Evolutionary conservation across 2,797 vertebrate genomes (phyloP).

Genomic region (Ispidina picta): DNA sequence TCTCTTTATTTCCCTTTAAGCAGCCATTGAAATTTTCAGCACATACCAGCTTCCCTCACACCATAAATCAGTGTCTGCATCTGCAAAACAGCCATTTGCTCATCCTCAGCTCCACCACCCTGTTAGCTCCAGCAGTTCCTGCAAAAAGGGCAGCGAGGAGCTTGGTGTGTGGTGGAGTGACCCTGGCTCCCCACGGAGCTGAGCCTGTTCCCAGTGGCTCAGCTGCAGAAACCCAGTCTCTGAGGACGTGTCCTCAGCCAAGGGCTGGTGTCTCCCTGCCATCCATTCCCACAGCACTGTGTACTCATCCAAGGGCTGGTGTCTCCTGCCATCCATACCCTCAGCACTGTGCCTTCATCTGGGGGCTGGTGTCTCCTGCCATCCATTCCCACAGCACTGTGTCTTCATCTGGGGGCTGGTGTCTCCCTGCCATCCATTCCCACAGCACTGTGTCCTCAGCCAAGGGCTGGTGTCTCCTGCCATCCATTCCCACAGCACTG

Average conservation of each 20-base stretch:
- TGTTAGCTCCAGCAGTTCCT: background rate
- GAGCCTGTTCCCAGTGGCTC: background rate
- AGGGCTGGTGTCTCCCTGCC: background rate
- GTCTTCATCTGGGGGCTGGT: background rate
- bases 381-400: background rate
- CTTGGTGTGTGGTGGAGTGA: accelerated
- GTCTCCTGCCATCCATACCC: background rate
- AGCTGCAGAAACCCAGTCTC: background rate
- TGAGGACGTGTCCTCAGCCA: background rate
- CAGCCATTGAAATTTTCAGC: background rate
- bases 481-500: background rate
- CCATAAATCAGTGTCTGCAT: background rate
- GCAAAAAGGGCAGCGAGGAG: background rate
- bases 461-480: background rate
- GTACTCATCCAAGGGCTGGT: background rate
- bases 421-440: accelerated
- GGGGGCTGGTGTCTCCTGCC: background rate
- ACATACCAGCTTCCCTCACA: background rate
- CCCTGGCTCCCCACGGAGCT: accelerated
- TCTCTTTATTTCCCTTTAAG: background rate
- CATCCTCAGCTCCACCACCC: background rate
- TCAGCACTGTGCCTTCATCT: background rate
- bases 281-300: no score
- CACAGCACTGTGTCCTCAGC: background rate
- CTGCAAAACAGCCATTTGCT: background rate